A percentile compares a stretch with the other conserved stretches of the same genome.
Evolutionary conservation across 2,888 invertebrate species (phyloP).

Genomic region (Microchrysa polita): DNA sequence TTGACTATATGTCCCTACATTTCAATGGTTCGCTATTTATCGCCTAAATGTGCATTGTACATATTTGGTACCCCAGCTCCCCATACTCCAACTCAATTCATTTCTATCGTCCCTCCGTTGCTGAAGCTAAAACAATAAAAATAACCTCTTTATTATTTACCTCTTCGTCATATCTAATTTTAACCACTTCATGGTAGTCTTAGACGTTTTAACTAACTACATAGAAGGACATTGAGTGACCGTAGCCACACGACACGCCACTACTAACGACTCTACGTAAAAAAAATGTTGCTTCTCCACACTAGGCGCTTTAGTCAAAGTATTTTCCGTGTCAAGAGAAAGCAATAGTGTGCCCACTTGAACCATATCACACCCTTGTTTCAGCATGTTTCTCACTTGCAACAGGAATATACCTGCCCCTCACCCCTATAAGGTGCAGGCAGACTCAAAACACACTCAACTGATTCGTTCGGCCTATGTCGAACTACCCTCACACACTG

Average conservation of each 20-base stretch:
- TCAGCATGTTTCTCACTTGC: not conserved
- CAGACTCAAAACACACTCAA: slow-evolving; percentile 5
- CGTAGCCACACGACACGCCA: not conserved
- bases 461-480: slow-evolving; percentile 4
- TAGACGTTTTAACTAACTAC: slow-evolving; percentile 17
- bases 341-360: not conserved
- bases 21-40: too few species aligned
- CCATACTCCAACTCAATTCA: not conserved
- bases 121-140: not conserved
- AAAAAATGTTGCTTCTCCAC: not conserved
- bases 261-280: not conserved
- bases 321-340: too few species aligned
- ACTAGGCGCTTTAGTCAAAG: too few species aligned
- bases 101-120: too few species aligned
- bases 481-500: not conserved
- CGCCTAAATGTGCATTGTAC: too few species aligned
- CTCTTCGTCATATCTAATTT: slow-evolving; percentile 28
- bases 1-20: too few species aligned
- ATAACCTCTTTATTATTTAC: slow-evolving; percentile 5
- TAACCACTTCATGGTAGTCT: slow-evolving; percentile 21
- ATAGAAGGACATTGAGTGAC: not conserved
- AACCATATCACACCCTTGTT: not conserved
- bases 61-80: not conserved
- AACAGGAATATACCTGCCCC: not conserved
- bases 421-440: not conserved